Percentiles rank a stretch among this genome's conserved stretches.
These are phyloP conservation scores for Microchrysa polita DNA, from an alignment of 2,888 invertebrate genomes.

Conservation along the genomic window DNA sequence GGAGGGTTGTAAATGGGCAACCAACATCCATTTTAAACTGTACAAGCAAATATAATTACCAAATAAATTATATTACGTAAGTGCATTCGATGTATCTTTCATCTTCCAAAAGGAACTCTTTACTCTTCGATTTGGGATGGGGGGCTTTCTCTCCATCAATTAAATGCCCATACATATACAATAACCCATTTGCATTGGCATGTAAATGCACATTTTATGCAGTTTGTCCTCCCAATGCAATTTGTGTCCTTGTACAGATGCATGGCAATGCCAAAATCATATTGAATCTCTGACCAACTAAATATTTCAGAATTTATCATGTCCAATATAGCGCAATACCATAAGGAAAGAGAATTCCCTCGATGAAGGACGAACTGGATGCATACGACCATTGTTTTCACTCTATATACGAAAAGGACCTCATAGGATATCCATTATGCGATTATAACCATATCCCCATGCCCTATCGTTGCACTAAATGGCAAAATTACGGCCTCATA, in stretches of 20 bases:
- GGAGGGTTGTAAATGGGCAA: conserved; percentile 15
- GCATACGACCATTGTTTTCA: not conserved
- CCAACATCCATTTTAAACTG: conserved; percentile 16
- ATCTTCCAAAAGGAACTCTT: no score
- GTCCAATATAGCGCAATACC: not conserved
- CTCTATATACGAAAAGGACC: conserved; percentile 2
- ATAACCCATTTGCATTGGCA: no score
- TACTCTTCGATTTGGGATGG: conserved; percentile 32
- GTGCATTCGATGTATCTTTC: conserved; percentile 11
- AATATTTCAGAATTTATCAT: not conserved
- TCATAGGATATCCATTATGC: conserved; percentile 37
- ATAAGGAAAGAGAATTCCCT: not conserved
- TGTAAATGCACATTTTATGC: not conserved
- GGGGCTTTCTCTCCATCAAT: not conserved
- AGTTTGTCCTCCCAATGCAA: not conserved
- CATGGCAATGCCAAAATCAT: not conserved
- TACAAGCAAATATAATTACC: conserved; percentile 22
- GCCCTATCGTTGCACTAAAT: conserved; percentile 20
- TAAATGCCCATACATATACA: not conserved
- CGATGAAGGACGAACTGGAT: not conserved
- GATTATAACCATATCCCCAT: conserved; percentile 32
- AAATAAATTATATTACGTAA: conserved; percentile 29
- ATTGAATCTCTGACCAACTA: not conserved
- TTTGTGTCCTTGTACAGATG: not conserved
- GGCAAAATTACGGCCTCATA: conserved; percentile 23